Percentiles rank a stretch among this genome's conserved stretches.
Evolutionary conservation across 2,888 invertebrate genomes (phyloP).

Genomic region (Tenthredo distinguenda): DNA sequence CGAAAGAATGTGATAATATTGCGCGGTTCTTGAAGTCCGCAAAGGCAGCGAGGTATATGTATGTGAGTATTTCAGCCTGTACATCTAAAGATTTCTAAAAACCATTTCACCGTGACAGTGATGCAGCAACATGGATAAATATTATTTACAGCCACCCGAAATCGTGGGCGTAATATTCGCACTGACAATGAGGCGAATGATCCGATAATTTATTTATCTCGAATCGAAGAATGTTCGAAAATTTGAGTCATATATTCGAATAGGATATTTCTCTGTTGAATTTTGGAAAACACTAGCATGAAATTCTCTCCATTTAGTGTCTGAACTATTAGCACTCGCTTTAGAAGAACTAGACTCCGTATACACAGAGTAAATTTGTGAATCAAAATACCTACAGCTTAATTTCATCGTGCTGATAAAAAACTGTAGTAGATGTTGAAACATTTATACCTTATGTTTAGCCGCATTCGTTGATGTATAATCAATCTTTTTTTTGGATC

Average conservation of each 20-base stretch:
- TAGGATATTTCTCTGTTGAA: too few relatives aligned
- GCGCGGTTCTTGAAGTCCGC: neutral
- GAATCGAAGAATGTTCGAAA: too few relatives aligned
- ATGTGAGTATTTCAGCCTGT: neutral
- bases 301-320: neutral
- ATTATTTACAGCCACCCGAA: neutral
- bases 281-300: neutral
- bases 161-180: neutral
- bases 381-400: too few relatives aligned
- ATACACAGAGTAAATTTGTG: too few relatives aligned
- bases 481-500: neutral
- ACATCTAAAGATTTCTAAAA: conserved; percentile 19
- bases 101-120: neutral
- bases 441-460: neutral
- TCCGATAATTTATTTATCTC: too few relatives aligned
- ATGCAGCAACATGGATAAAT: neutral
- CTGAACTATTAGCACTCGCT: too few relatives aligned
- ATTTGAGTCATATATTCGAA: too few relatives aligned
- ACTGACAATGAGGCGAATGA: neutral
- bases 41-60: neutral
- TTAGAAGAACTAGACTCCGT: too few relatives aligned
- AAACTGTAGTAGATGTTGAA: neutral
- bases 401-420: too few relatives aligned
- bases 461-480: neutral
- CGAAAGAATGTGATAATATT: conserved; percentile 29